Base-by-base conservation (phyloP, 2,113 vertebrate genomes). In the Microtus montanus region DNA sequence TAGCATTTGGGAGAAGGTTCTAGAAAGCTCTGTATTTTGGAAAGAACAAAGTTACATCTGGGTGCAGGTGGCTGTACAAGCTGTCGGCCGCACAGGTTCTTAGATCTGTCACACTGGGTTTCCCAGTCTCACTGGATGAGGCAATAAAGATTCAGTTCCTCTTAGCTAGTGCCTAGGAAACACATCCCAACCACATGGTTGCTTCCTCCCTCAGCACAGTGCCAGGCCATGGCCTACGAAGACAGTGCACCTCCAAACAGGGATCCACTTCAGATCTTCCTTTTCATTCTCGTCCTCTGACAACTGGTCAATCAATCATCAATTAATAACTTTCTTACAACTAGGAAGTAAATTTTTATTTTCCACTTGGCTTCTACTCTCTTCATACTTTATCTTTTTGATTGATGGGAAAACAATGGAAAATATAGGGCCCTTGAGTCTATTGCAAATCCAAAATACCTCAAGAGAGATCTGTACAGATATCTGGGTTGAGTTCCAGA, bases 121-220 rank as follows among this genome's bases (percentile, higher is more conserved):
- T 68, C 41, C 14, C 63, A 5, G 22, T 22, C 26, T 83, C 30
- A 6, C 11, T 3, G 22, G 1, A 4, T 24, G 1, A 8, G 10
- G 7, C n/a, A 19, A 24, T 24, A 28, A 44, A 86, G 58, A 85
- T 3, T 26, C 38, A 3, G 30, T 19, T 79, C 47, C 38, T 11
- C 58, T 30, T 33, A 47, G n/a, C 33, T 38, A 14, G 26, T 9
- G 13, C n/a, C 47, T 33, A 24, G 0, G 47, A 63, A 49, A 61
- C 28, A 5, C 7, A 5, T 22, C 7, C 3, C 14, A 15, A 5
- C 26, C 26, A 28, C 7, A 30, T 1, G 24, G 24, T 49, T 2
- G 9, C 10, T 6, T 26, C 49, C 4, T 5, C 0, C 2, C 19
- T 7, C 4, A 1, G 71, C 10, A 26, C 10, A 8, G 28, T 4